Percentiles rank a stretch among this genome's conserved stretches.
phyloP scores from a whole-genome alignment of 2,888 invertebrate species.

The Steinernema hermaphroditum region DNA sequence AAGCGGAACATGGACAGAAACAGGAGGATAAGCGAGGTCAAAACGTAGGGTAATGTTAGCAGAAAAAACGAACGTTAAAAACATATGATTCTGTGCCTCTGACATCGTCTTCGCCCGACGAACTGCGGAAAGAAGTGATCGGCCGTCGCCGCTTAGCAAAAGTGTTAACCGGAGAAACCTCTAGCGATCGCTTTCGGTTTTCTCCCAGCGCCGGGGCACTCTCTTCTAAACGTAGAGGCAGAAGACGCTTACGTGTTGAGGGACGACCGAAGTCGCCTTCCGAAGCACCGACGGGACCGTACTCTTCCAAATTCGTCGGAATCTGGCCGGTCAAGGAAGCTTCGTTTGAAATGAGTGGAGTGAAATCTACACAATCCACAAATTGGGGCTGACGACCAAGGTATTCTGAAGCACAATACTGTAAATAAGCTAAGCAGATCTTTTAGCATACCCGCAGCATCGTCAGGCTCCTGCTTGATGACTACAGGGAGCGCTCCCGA shows the following conservation, averaged over 20 bases:
- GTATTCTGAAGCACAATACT: constrained; percentile 48
- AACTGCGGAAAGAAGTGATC: constrained; percentile 12
- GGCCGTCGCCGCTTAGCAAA: constrained; percentile 15
- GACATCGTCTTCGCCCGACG: constrained; percentile 14
- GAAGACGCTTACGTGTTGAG: constrained; percentile 12
- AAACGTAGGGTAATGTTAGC: constrained; percentile 23
- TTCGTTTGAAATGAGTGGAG: constrained; percentile 48
- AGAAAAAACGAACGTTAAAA: constrained; percentile 30
- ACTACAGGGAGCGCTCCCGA: not conserved
- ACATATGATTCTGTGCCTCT: constrained; percentile 30
- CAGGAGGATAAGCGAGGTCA: constrained; percentile 23
- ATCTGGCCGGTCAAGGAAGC: constrained; percentile 28
- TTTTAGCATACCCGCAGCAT: constrained; percentile 37
- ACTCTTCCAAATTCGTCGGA: not conserved
- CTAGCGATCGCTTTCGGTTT: not conserved
- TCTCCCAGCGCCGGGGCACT: not conserved
- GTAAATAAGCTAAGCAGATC: not conserved
- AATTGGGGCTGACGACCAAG: constrained; percentile 60
- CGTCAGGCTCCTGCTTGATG: constrained; percentile 43
- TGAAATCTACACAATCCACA: constrained; percentile 60
- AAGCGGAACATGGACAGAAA: not conserved
- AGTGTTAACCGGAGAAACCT: not conserved
- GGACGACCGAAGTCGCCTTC: constrained; percentile 8
- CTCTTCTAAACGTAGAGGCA: constrained; percentile 24
- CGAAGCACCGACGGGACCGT: not conserved